Percentiles rank a stretch among this genome's conserved stretches.
Conservation (phyloP, 2,113 vertebrate species). For the Ginglymostoma cirratum region DNA sequence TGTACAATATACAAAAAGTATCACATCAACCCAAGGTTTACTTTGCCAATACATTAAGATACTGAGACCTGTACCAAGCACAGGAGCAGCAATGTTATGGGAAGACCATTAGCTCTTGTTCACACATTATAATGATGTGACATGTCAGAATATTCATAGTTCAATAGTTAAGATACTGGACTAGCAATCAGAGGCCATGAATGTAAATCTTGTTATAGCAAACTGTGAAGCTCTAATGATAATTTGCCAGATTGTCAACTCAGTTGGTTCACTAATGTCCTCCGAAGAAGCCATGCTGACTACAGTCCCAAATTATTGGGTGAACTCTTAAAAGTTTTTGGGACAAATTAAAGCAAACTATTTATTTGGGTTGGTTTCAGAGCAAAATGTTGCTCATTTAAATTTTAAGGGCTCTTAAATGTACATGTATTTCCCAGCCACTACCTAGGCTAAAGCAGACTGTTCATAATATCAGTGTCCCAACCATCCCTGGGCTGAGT, state of each 20-base stretch:
- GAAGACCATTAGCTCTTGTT: not conserved
- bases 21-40: not conserved
- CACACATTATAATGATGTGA: not conserved
- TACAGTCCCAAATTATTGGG: not conserved
- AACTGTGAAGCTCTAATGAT: not conserved
- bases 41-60: not conserved
- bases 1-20: not conserved
- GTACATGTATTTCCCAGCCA: not conserved
- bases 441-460: not conserved
- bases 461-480: not conserved
- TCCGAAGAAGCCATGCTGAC: not conserved
- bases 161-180: not conserved
- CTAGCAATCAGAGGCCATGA: not conserved
- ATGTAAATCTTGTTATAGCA: not conserved
- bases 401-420: not conserved
- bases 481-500: not conserved
- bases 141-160: not conserved
- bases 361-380: not conserved
- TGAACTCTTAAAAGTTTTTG: not conserved
- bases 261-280: not conserved
- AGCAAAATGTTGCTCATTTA: not conserved
- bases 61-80: not conserved
- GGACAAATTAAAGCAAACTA: not conserved
- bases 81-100: not conserved
- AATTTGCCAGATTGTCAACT: not conserved